phyloP scores from a whole-genome alignment of 2,888 invertebrate species.

The Nymphalis c-album region DNA sequence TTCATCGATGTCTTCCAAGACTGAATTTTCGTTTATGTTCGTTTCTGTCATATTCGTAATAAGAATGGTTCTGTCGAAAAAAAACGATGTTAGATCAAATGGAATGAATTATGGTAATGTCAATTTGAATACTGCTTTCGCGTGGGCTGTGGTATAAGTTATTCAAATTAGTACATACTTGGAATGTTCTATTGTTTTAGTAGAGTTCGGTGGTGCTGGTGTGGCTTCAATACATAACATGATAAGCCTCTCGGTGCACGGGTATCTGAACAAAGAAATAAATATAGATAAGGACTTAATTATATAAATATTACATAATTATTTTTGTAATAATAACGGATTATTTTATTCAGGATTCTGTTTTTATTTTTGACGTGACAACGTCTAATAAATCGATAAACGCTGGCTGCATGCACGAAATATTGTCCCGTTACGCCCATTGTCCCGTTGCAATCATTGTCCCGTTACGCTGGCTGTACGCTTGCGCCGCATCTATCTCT shows the following conservation, averaged over 20 bases:
- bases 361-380: too few species aligned
- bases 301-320: neutral
- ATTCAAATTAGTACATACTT: constrained; percentile 57
- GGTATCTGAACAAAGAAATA: constrained; percentile 76
- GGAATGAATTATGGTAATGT: constrained; percentile 33
- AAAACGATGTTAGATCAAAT: constrained; percentile 37
- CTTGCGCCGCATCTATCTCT: too few species aligned
- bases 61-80: constrained; percentile 58
- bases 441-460: too few species aligned
- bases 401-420: too few species aligned
- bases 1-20: constrained; percentile 58
- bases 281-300: neutral
- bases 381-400: too few species aligned
- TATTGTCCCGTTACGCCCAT: too few species aligned
- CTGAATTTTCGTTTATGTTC: constrained; percentile 52
- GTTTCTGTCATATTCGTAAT: too few species aligned
- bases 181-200: constrained; percentile 81
- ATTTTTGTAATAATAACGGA: neutral
- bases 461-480: too few species aligned
- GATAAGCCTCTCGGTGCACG: constrained; percentile 93
- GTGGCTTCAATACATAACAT: constrained; percentile 95
- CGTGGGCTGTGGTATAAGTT: constrained; percentile 8
- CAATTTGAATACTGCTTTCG: neutral
- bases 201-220: constrained; percentile 81
- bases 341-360: too few species aligned